These are phyloP conservation scores for Yponomeuta cagnagella DNA, from an alignment of 2,888 invertebrate genomes.

Conservation along the genomic window DNA sequence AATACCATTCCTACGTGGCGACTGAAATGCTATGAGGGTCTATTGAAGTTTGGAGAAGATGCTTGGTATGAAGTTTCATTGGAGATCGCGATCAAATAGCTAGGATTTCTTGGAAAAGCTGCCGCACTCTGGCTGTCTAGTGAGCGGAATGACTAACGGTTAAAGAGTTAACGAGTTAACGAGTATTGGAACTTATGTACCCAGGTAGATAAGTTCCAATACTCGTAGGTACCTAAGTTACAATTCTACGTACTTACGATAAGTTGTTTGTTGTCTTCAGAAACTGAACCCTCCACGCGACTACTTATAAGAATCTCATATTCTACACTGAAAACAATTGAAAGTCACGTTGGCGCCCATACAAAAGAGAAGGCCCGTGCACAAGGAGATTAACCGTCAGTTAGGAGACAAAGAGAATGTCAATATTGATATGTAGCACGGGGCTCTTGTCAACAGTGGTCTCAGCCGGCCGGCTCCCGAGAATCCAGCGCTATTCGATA, in stretches of 20 bases:
- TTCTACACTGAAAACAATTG: background rate
- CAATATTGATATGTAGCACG: slow-evolving; percentile 65
- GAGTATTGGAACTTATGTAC: too few species aligned
- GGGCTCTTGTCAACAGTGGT: slow-evolving; percentile 43
- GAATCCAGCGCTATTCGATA: slow-evolving; percentile 43
- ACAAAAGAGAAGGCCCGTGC: slow-evolving; percentile 47
- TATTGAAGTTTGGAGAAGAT: too few species aligned
- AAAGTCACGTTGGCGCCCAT: background rate
- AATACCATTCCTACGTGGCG: too few species aligned
- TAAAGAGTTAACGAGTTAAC: too few species aligned
- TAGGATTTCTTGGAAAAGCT: too few species aligned
- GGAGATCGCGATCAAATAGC: too few species aligned
- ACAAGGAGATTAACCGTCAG: slow-evolving; percentile 58
- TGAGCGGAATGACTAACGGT: too few species aligned
- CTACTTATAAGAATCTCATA: background rate
- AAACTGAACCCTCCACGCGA: background rate
- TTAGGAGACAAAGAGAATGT: slow-evolving; percentile 61
- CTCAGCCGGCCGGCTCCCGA: slow-evolving; percentile 48
- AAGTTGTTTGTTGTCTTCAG: background rate
- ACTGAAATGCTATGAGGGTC: too few species aligned
- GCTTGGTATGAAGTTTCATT: too few species aligned
- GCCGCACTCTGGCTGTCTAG: too few species aligned
- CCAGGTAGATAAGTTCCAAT: too few species aligned
- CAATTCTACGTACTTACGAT: background rate
- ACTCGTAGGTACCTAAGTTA: too few species aligned